Conservation (phyloP, 2,888 invertebrate species). For the Caenorhabditis becei region DNA sequence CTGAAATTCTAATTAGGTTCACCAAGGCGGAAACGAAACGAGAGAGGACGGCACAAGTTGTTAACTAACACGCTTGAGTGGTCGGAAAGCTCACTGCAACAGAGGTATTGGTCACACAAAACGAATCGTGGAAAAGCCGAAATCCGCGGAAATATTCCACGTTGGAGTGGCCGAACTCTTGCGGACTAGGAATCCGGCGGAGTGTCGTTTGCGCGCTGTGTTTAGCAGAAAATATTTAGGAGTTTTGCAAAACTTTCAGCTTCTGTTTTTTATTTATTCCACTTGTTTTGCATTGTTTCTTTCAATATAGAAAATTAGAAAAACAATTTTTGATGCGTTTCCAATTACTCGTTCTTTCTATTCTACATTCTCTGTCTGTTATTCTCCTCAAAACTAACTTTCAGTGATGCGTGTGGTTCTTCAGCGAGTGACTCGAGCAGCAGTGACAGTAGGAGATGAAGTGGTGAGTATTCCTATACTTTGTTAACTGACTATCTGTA, state of each 20-base stretch:
- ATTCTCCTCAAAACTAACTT: conserved; percentile 4
- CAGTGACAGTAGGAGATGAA: conserved; percentile 76
- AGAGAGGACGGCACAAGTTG: not conserved
- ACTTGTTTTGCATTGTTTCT: not conserved
- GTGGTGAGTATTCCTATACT: conserved; percentile 68
- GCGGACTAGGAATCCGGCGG: conserved; percentile 48
- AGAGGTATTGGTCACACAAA: conserved; percentile 44
- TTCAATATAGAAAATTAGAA: not conserved
- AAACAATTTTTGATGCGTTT: not conserved
- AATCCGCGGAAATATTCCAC: conserved; percentile 48
- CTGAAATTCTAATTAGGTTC: conserved; percentile 18
- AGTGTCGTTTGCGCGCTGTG: conserved; percentile 43
- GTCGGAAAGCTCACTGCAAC: conserved; percentile 50
- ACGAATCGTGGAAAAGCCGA: conserved; percentile 26
- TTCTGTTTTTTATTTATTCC: conserved; percentile 2
- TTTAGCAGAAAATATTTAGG: conserved; percentile 36
- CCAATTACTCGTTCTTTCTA: not conserved
- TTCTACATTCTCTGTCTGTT: not conserved
- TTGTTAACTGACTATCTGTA: conserved; percentile 81
- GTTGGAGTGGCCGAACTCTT: conserved; percentile 46
- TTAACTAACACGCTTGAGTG: conserved; percentile 42
- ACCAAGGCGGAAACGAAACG: not conserved
- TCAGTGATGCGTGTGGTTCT: conserved; percentile 77
- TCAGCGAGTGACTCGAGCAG: conserved; percentile 77
- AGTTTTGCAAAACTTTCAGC: not conserved